phyloP scores from a whole-genome alignment of 2,888 invertebrate genomes.

The Caenorhabditis sulstoni region DNA sequence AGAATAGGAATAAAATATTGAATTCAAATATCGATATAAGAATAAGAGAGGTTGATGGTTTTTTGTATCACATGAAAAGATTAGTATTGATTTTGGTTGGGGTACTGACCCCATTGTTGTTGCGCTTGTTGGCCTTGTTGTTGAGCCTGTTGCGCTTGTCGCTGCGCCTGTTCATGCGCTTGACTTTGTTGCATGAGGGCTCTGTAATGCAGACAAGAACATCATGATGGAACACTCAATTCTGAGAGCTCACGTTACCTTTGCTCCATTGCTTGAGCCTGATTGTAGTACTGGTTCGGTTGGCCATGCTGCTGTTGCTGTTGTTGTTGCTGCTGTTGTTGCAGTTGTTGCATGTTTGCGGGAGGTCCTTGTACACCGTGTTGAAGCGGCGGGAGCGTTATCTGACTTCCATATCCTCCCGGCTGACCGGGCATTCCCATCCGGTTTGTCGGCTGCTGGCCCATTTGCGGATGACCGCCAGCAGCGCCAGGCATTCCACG shows the following conservation, averaged over 20 bases:
- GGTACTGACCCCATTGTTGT: conserved; percentile 39
- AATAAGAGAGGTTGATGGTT: neutral
- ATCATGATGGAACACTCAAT: neutral
- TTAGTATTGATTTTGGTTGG: conserved; percentile 38
- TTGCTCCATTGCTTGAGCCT: neutral
- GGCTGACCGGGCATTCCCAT: conserved; percentile 14
- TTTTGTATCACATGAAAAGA: conserved; percentile 21
- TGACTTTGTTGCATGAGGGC: conserved; percentile 48
- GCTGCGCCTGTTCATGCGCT: conserved; percentile 20
- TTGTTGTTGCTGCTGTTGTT: conserved; percentile 16
- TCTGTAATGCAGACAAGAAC: conserved; percentile 21
- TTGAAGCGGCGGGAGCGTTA: conserved; percentile 20
- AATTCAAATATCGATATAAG: too few relatives aligned
- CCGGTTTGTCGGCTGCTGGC: conserved; percentile 13
- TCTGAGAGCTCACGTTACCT: neutral
- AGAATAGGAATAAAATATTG: too few relatives aligned
- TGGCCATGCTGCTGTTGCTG: conserved; percentile 16
- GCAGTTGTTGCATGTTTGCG: conserved; percentile 14
- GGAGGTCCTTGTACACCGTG: conserved; percentile 35
- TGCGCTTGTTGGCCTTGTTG: conserved; percentile 38
- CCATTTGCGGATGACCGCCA: conserved; percentile 9
- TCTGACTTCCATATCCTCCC: conserved; percentile 16
- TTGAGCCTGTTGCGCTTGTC: conserved; percentile 19
- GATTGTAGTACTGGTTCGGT: neutral
- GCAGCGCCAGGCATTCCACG: too few relatives aligned